Evolutionary conservation across 2,113 vertebrate species (phyloP), one percentile per base, ranked within the genome.

Genomic region (Rhodinocichla rosea): DNA sequence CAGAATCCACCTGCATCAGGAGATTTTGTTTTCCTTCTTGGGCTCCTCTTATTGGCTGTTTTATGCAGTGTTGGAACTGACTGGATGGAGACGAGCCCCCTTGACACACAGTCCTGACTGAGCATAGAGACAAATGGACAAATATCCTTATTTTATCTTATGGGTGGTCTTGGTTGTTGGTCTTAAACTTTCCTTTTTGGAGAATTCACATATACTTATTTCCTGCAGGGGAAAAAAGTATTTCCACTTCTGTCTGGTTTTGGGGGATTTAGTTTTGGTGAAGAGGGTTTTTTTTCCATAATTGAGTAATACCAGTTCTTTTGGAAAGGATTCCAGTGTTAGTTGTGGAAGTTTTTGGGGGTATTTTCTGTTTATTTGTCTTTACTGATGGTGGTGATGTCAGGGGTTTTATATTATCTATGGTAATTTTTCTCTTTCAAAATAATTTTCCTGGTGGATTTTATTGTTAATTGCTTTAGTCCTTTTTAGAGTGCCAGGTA

Each of bases 381-480:
- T 42, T 50, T 28, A 6, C 10, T 75, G 19, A 8, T 79, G 39
- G 12, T 69, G 47, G 5, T 57, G 9, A 3, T 26, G 12, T 35
- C 35, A 10, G 6, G 2, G 1, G 5, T 7, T 75, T 74, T 44
- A 52, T n/a, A 63, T 20, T 52, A 24, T 35, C 6, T 22, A 0
- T 16, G 10, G 33, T 71, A 56, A 69, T 77, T 79, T 73, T 64
- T 22, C 22, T 60, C 27, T 79, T 84, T 55, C 50, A 40, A 64
- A 76, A 11, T 60, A 71, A 23, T 42, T 91, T 75, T 80, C 15
- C n/a, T 50, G 63, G n/a, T 94, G 27, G 7, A n/a, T 90, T 90
- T 75, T 83, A 21, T 85, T 30, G 22, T 78, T 65, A 35, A 73
- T 57, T 65, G 20, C 68, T 80, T 79, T 85, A 62, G 28, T 76